Conservation (phyloP, 2,888 invertebrate species). For the Lasioglossum figueresi region DNA sequence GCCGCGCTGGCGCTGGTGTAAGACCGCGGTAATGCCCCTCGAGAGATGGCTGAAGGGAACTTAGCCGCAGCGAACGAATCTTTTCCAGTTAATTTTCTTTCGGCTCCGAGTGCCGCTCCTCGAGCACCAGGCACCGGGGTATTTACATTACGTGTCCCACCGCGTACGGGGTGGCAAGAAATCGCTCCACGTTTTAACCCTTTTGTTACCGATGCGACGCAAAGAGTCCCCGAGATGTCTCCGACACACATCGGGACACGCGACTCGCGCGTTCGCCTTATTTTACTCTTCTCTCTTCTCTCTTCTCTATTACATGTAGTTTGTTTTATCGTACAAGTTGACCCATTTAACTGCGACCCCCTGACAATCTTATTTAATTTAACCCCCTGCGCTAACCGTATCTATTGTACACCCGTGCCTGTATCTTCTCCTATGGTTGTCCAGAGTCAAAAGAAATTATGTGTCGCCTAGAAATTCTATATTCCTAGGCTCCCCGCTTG, state of each 20-base stretch:
- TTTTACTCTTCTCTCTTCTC: not conserved
- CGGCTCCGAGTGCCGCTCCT: conserved; percentile 40
- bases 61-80: conserved; percentile 60
- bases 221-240: not conserved
- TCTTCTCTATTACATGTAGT: too few species aligned
- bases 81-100: conserved; percentile 74
- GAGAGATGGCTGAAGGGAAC: conserved; percentile 49
- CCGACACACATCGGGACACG: not conserved
- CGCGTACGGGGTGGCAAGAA: conserved; percentile 6
- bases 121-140: conserved; percentile 51
- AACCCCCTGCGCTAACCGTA: too few species aligned
- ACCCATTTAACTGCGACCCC: too few species aligned
- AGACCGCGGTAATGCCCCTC: conserved; percentile 74
- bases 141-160: conserved; percentile 71
- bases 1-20: conserved; percentile 57
- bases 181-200: not conserved
- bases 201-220: not conserved
- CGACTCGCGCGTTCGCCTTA: not conserved
- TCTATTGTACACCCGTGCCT: too few species aligned
- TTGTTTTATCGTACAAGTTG: too few species aligned
- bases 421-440: too few species aligned
- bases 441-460: too few species aligned
- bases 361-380: too few species aligned
- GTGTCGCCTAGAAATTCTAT: too few species aligned
- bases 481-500: not conserved